Percentiles rank a stretch among this genome's conserved stretches.
Evolutionary conservation across 2,113 vertebrate species (phyloP).

Genomic region (Paedocypris sp.): DNA sequence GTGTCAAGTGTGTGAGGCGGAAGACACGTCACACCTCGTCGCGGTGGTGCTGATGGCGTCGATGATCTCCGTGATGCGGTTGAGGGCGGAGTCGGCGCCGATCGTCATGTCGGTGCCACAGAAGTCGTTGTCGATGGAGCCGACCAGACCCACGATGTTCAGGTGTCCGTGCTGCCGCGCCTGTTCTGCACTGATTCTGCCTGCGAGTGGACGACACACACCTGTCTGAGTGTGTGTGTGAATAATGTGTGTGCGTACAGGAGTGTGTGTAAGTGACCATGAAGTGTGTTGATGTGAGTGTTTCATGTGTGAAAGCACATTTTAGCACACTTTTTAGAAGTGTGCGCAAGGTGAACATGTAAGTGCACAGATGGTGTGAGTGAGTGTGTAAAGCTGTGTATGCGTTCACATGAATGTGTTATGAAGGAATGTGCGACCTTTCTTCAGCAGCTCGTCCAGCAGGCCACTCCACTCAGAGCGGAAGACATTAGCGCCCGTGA

Average conservation of each 20-base stretch:
- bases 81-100: constrained; percentile 81
- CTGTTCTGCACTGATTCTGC: constrained; percentile 69
- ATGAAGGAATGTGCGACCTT: no score
- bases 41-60: constrained; percentile 88
- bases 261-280: no score
- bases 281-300: no score
- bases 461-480: constrained; percentile 78
- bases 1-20: background rate
- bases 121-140: constrained; percentile 92
- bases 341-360: no score
- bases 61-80: constrained; percentile 86
- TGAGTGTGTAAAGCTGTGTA: no score
- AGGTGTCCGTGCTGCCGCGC: constrained; percentile 63
- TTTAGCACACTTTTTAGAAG: no score
- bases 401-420: no score
- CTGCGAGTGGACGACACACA: constrained; percentile 44
- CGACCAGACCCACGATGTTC: constrained; percentile 82
- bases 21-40: constrained; percentile 70
- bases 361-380: no score
- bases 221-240: constrained; percentile 37
- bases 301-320: no score
- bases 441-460: constrained; percentile 72
- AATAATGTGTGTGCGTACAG: no score
- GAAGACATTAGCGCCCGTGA: constrained; percentile 86
- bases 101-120: constrained; percentile 94